These are phyloP conservation scores for Salvelinus alpinus DNA, from an alignment of 2,113 vertebrate species.

Conservation along the genomic window DNA sequence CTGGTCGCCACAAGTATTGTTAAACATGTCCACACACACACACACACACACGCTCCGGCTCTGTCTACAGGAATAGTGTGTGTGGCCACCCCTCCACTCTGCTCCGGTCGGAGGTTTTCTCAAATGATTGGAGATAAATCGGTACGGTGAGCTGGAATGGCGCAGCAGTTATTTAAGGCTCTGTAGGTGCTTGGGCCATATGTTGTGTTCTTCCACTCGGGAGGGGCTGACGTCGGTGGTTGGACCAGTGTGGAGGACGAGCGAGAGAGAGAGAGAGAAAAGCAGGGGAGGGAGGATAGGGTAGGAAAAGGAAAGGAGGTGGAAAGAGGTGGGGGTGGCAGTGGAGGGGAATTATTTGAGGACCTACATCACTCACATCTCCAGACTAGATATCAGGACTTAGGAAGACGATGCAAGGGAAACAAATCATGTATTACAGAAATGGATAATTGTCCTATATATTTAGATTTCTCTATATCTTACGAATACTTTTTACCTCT, in stretches of 20 bases:
- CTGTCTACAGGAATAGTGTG: slow-evolving; percentile 52
- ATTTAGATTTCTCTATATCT: too few relatives aligned
- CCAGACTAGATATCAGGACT: too few relatives aligned
- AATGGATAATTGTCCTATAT: not conserved
- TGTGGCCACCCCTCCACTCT: slow-evolving; percentile 43
- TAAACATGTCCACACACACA: slow-evolving; percentile 2
- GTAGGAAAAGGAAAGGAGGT: too few relatives aligned
- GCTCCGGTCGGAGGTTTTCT: slow-evolving; percentile 60
- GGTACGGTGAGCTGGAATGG: slow-evolving; percentile 69
- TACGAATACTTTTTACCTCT: too few relatives aligned
- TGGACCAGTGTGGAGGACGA: slow-evolving; percentile 25
- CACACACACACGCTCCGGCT: slow-evolving; percentile 40
- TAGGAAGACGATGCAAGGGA: too few relatives aligned
- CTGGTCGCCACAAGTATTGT: too few relatives aligned
- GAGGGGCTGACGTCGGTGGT: slow-evolving; percentile 65
- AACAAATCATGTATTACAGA: not conserved
- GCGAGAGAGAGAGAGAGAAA: slow-evolving; percentile 18
- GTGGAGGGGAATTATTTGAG: too few relatives aligned
- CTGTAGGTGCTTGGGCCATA: slow-evolving; percentile 73
- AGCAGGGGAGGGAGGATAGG: slow-evolving; percentile 5
- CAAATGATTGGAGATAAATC: slow-evolving; percentile 63
- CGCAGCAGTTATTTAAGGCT: slow-evolving; percentile 74
- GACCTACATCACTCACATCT: too few relatives aligned
- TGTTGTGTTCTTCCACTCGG: slow-evolving; percentile 73
- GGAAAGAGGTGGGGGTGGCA: too few relatives aligned